Base-by-base conservation (phyloP, 2,888 invertebrate species). In the Agonopterix heracliana region DNA sequence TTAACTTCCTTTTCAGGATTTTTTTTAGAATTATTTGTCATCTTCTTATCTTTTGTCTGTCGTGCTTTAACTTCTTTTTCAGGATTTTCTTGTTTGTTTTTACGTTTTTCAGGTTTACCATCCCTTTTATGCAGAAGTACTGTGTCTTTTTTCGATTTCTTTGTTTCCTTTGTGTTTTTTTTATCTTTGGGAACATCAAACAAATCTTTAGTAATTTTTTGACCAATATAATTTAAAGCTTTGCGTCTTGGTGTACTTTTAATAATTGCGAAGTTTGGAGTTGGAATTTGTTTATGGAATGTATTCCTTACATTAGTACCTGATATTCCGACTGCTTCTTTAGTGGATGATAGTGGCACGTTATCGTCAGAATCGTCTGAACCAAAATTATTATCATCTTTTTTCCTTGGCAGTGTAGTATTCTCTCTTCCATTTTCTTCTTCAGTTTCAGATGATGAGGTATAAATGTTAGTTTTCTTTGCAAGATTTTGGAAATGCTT, bases 221-320 rank as follows among this genome's bases (percentile, higher is more conserved):
- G 52, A 12, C 56, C 54, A 11, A 34, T 56, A 48, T 54, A 53
- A 48, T 55, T 52, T 35, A 55, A 41, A 4, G 55, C 53, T 47
- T 54, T 53, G 47, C 51, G 35, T 17, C 55, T 41, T 44, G 53
- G 53, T 40, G 43, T 43, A 17, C 34, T 48, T 41, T 55, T 56
- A 9, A 50, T 45, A 14, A 17, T 13, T 26, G 44, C 52, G 13
- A 44, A 56, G 43, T 54, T 48, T 44, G 55, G 55, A 2, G 53
- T 55, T 26, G 55, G 55, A 11, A 55, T 50, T 34, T 50, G 41
- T 53, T 53, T 41, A 3, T 55, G 51, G 44, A 53, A 54, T 5
- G 42, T 8, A 9, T 8, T 9, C 36, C 36, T 36, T 10, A 9
- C 10, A 9, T 36, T 10, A 9, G 36, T 36, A 14, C 2, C 14